phyloP scores from a whole-genome alignment of 1,140 invertebrate genomes.

The Leptinotarsa undecemlineata region DNA sequence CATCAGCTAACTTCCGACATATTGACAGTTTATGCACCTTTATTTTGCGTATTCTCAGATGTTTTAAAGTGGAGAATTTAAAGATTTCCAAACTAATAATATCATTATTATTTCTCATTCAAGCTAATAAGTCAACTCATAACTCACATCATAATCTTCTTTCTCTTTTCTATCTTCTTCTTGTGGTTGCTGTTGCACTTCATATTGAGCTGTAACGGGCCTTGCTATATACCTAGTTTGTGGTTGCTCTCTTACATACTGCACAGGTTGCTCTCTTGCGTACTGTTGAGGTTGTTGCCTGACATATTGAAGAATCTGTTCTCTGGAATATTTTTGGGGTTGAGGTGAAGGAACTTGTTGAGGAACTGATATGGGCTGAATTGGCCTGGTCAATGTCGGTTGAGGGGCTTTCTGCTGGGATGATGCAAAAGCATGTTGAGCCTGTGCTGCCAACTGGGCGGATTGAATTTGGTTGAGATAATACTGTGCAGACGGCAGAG shows the following conservation, averaged over 20 bases:
- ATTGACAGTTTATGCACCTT: too few species aligned
- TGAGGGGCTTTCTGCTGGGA: background rate
- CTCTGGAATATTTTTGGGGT: slow-evolving; percentile 9
- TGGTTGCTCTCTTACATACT: background rate
- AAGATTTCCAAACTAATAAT: too few species aligned
- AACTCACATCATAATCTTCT: slow-evolving; percentile 25
- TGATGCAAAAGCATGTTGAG: background rate
- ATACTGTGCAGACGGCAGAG: background rate
- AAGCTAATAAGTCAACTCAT: background rate
- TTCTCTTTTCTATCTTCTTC: slow-evolving; percentile 7
- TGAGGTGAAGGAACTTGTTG: background rate
- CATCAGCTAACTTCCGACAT: too few species aligned
- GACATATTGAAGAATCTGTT: background rate
- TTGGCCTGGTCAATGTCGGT: background rate
- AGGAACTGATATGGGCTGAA: background rate
- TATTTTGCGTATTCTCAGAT: too few species aligned
- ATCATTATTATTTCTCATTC: too few species aligned
- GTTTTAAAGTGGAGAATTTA: too few species aligned
- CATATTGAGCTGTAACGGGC: background rate
- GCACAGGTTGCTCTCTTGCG: background rate
- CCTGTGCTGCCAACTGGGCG: slow-evolving; percentile 1
- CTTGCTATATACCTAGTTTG: slow-evolving; percentile 11
- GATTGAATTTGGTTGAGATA: slow-evolving; percentile 12
- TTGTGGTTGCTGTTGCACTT: background rate
- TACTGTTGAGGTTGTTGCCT: slow-evolving; percentile 9